These are phyloP conservation scores for Hypena proboscidalis DNA, from an alignment of 2,888 invertebrate genomes.

Conservation along the genomic window DNA sequence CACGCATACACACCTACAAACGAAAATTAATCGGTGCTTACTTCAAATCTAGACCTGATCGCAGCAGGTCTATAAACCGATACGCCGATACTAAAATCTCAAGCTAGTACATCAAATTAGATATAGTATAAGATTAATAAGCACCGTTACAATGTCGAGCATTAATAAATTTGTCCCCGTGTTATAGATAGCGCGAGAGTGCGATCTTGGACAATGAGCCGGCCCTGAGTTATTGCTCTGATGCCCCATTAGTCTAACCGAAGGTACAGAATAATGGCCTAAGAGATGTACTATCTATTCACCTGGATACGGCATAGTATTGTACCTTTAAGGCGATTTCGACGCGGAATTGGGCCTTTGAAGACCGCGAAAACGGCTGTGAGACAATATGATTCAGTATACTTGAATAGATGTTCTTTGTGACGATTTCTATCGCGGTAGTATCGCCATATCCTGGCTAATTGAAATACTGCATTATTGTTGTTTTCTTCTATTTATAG, in stretches of 20 bases:
- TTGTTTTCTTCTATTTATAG: too few relatives aligned
- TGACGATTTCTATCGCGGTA: constrained; percentile 11
- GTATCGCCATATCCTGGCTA: too few relatives aligned
- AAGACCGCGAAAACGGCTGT: constrained; percentile 24
- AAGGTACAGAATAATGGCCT: constrained; percentile 75
- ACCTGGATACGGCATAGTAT: constrained; percentile 60
- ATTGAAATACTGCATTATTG: too few relatives aligned
- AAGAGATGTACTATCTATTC: constrained; percentile 49
- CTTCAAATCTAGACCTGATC: not conserved
- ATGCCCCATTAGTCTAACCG: constrained; percentile 79
- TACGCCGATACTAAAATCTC: constrained; percentile 35
- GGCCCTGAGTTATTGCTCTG: constrained; percentile 75
- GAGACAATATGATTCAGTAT: constrained; percentile 27
- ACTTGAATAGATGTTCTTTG: constrained; percentile 14
- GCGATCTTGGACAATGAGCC: constrained; percentile 79
- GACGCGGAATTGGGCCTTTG: constrained; percentile 21
- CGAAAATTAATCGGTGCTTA: too few relatives aligned
- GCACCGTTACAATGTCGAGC: constrained; percentile 70
- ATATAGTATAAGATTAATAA: constrained; percentile 68
- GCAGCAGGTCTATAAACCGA: constrained; percentile 22
- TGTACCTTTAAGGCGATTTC: constrained; percentile 40
- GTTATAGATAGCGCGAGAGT: constrained; percentile 78
- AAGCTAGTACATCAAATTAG: constrained; percentile 69
- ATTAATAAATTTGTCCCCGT: constrained; percentile 83
- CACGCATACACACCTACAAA: not conserved